phyloP scores from a whole-genome alignment of 2,113 vertebrate species.

The Neolamprologus cancellatus region DNA sequence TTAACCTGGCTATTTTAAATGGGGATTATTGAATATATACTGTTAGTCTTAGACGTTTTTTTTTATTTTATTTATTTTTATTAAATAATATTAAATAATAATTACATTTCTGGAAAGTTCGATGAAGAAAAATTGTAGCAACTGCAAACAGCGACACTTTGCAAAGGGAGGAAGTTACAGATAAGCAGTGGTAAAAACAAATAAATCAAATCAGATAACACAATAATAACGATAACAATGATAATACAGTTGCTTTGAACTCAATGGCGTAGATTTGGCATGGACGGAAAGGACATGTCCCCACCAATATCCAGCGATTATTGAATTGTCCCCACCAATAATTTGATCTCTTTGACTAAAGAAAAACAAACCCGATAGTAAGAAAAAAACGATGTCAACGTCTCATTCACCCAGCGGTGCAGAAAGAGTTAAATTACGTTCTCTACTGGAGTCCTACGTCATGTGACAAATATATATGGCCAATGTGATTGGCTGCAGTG shows the following conservation, averaged over 20 bases:
- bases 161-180: not conserved
- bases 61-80: not conserved
- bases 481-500: not conserved
- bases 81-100: not conserved
- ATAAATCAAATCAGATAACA: not conserved
- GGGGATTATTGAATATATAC: not conserved
- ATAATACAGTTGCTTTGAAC: not conserved
- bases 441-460: fast-evolving
- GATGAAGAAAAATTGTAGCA: not conserved
- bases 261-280: not conserved
- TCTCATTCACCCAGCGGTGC: not conserved
- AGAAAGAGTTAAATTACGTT: not conserved
- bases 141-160: not conserved
- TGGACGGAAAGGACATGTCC: not conserved
- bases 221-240: not conserved
- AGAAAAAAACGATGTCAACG: not conserved
- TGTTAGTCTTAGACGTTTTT: not conserved
- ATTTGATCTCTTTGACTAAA: not conserved
- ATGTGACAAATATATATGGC: not conserved
- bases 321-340: not conserved
- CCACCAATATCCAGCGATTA: not conserved
- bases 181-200: not conserved
- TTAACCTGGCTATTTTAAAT: not conserved
- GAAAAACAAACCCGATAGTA: not conserved
- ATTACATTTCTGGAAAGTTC: not conserved